Evolutionary conservation across 2,888 invertebrate genomes (phyloP).

Genomic region (Entomobrya proxima): DNA sequence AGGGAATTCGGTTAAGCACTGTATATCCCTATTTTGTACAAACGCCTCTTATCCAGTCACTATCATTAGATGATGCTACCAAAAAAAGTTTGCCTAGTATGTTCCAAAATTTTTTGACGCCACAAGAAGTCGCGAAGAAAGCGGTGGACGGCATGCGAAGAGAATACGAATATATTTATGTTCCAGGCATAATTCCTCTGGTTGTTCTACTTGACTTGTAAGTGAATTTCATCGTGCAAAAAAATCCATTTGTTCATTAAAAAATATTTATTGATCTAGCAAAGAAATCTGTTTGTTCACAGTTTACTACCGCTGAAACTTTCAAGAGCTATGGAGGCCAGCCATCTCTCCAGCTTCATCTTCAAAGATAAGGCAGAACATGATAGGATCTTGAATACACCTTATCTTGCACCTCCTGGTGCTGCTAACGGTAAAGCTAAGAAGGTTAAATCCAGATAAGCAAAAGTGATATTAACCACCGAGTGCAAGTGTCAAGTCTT

Average conservation of each 20-base stretch:
- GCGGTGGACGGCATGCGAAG: constrained; percentile 61
- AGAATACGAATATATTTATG: constrained; percentile 57
- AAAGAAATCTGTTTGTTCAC: too few relatives aligned
- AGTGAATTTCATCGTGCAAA: neutral
- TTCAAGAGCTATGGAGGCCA: neutral
- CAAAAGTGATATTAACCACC: too few relatives aligned
- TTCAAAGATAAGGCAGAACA: constrained; percentile 47
- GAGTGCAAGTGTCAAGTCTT: too few relatives aligned
- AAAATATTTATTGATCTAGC: too few relatives aligned
- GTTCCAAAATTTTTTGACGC: constrained; percentile 29
- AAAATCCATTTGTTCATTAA: too few relatives aligned
- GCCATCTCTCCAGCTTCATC: neutral
- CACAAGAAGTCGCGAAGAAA: constrained; percentile 48
- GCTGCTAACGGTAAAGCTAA: neutral
- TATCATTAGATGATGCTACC: neutral
- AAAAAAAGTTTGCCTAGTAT: neutral
- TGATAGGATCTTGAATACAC: neutral
- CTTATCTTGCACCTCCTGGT: neutral
- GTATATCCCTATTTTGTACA: constrained; percentile 56
- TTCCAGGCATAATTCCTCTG: constrained; percentile 27
- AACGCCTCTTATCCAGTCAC: constrained; percentile 26
- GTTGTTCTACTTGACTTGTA: constrained; percentile 33
- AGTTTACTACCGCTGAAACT: constrained; percentile 53
- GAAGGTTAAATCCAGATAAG: neutral
- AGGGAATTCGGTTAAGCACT: constrained; percentile 40